Percentiles rank a stretch among this genome's conserved stretches.
Conservation (phyloP, 2,797 vertebrate genomes). For the Scomberomorus guttatus region DNA sequence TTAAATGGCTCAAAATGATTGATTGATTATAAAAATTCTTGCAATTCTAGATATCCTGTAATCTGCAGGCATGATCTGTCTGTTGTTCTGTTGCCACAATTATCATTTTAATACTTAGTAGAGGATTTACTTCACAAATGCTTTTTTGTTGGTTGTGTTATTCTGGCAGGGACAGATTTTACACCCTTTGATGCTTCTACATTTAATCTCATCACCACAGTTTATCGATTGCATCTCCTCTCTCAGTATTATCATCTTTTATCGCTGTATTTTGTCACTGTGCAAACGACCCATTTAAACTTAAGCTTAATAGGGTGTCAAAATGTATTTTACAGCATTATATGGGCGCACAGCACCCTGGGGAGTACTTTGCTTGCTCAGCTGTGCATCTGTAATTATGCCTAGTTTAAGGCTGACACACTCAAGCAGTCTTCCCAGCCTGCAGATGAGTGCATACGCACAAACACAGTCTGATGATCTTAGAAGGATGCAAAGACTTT, state of each 20-base stretch:
- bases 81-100: not conserved
- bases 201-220: not conserved
- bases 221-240: not conserved
- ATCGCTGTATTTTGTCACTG: not conserved
- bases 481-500: not conserved
- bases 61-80: not conserved
- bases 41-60: not conserved
- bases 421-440: not conserved
- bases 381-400: constrained; percentile 17
- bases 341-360: not conserved
- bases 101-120: not conserved
- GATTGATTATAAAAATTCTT: too few species aligned
- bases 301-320: constrained; percentile 10
- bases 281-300: constrained; percentile 4
- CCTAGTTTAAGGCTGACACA: constrained; percentile 1
- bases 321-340: constrained; percentile 7
- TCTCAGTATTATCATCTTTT: not conserved
- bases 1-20: too few species aligned
- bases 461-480: constrained; percentile 15
- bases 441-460: constrained; percentile 3
- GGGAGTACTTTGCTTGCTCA: constrained; percentile 35
- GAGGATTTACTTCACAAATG: not conserved
- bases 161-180: not conserved
- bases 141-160: not conserved
- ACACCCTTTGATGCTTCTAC: not conserved